Conservation (phyloP, 2,888 invertebrate species). For the Cryptus armator region DNA sequence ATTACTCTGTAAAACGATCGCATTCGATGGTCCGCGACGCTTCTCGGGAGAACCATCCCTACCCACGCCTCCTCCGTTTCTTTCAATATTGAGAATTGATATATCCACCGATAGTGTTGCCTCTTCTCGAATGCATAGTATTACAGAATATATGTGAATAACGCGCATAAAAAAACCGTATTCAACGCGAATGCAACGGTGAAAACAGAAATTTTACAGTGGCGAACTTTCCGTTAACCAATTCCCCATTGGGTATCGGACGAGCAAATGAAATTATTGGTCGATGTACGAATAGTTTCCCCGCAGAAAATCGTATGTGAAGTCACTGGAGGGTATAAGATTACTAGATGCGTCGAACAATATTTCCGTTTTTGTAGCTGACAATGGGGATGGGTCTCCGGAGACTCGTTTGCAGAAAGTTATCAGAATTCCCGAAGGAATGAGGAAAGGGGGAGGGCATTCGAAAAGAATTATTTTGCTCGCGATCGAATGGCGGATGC, state of each 20-base stretch:
- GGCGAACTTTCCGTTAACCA: conserved; percentile 9
- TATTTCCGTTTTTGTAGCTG: conserved; percentile 22
- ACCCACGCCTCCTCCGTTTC: neutral
- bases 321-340: conserved; percentile 7
- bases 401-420: conserved; percentile 19
- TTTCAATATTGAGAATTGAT: conserved; percentile 9
- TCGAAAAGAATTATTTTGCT: neutral
- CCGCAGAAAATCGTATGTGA: conserved; percentile 1
- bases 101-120: neutral
- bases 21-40: neutral
- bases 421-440: neutral
- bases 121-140: neutral
- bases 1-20: neutral
- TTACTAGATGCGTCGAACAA: conserved; percentile 15
- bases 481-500: neutral
- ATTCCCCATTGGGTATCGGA: neutral
- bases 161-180: neutral
- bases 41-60: neutral
- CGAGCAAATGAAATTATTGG: conserved; percentile 8
- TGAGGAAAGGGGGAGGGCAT: no score
- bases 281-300: neutral
- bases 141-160: neutral
- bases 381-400: neutral
- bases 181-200: conserved; percentile 4
- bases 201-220: neutral